Percentiles rank a stretch among this genome's conserved stretches.
phyloP scores from a whole-genome alignment of 2,797 vertebrate species.

The Pyrocephalus nanus region DNA sequence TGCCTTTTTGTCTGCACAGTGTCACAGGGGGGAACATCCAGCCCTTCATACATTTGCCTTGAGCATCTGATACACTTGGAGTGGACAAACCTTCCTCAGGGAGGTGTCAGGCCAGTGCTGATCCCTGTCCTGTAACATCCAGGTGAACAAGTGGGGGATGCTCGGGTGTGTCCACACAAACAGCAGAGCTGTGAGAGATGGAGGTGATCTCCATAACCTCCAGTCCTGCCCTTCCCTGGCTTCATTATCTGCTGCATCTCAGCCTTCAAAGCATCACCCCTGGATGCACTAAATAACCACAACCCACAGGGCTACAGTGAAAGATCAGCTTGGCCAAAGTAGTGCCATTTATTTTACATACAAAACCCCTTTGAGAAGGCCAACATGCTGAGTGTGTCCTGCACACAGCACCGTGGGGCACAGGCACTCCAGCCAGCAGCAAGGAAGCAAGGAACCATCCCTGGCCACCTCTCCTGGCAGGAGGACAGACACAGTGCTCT shows the following conservation, averaged over 20 bases:
- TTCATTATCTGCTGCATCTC: neutral
- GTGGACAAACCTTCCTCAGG: neutral
- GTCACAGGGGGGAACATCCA: neutral
- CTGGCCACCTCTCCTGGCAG: neutral
- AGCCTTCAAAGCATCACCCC: neutral
- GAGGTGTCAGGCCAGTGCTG: neutral
- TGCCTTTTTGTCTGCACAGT: neutral
- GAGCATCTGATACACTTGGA: neutral
- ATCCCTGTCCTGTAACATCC: neutral
- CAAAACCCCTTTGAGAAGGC: neutral
- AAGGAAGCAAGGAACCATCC: neutral
- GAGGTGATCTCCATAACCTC: neutral
- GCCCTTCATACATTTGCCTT: neutral
- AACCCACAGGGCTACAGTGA: neutral
- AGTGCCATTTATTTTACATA: neutral
- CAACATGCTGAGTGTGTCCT: neutral
- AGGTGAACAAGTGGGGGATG: neutral
- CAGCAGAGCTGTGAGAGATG: neutral
- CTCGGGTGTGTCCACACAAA: neutral
- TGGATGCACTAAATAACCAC: neutral
- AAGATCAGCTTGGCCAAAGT: neutral
- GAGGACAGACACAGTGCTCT: neutral
- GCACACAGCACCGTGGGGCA: neutral
- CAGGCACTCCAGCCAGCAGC: neutral
- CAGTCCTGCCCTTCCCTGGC: neutral